phyloP scores from a whole-genome alignment of 2,888 invertebrate species.

The Invenusta paracnida region DNA sequence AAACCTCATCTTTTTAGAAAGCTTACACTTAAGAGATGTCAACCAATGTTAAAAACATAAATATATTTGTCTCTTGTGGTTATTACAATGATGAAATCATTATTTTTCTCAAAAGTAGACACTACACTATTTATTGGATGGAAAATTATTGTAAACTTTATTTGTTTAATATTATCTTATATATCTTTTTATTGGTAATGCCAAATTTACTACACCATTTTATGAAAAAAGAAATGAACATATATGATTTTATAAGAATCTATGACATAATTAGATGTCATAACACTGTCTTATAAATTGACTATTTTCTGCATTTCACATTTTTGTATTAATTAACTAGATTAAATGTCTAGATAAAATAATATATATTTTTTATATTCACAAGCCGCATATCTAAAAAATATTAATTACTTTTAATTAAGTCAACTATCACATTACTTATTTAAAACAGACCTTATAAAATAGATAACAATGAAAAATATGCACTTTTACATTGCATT shows the following conservation, averaged over 20 bases:
- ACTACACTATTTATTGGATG: neutral
- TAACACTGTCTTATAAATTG: constrained; percentile 18
- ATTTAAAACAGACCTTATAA: no score
- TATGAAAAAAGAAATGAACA: constrained; percentile 2
- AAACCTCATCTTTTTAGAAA: no score
- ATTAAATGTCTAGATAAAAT: constrained; percentile 12
- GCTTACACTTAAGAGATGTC: no score
- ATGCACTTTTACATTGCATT: neutral
- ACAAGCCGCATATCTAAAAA: neutral
- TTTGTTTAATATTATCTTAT: neutral
- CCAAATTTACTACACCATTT: neutral
- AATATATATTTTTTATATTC: constrained; percentile 1
- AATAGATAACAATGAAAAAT: no score
- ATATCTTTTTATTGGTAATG: constrained; percentile 3
- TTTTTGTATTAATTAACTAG: neutral
- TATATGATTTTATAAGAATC: neutral
- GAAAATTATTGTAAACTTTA: neutral
- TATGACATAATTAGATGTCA: constrained; percentile 21
- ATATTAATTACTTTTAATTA: constrained; percentile 20
- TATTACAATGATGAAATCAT: no score
- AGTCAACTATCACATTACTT: neutral
- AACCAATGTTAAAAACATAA: no score
- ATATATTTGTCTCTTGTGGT: no score
- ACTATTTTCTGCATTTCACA: neutral
- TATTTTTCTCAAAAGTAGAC: neutral